Evolutionary conservation across 2,113 vertebrate genomes (phyloP), one percentile per base, ranked within the genome.

Genomic region (Phycodurus eques): DNA sequence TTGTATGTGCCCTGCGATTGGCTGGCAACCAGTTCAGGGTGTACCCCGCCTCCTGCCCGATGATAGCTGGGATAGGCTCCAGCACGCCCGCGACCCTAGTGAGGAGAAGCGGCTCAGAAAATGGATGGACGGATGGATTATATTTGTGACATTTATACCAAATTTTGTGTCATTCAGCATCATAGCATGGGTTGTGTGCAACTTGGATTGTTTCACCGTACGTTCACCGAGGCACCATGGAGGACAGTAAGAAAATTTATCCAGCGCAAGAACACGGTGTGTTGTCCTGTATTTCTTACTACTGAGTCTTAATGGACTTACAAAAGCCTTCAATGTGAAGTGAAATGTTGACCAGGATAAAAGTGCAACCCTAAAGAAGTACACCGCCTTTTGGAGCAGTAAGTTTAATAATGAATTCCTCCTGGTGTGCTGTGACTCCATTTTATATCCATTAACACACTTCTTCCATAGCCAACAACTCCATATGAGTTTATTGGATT

Each of bases 401-500:
- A 83, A 71, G 62, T 70, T 70, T 83, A 88, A 82, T 87, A 89
- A 91, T 88, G 46, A 84, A 90, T 89, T 82, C 81, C 82, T 86
- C 72, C 68, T 47, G 17, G 80, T 86, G 81, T 77, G 74, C 75
- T 83, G 75, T 84, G 80, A 88, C 84, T 93, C 80, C 83, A 89
- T 92, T 91, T 91, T 79, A 92, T 87, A 87, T 83, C 88, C 89
- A 92, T 92, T 92, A 91, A 90, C 83, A 81, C 70, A 80, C 83
- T 88, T 80, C 77, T 82, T 81, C 84, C 67, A 22, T 80, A 87
- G 87, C 85, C 85, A 83, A 80, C 85, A 85, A 88, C 84, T 91
- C 83, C 80, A 88, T 92, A 90, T 91, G 84, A 90, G 86, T 90
- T 88, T 89, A 92, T 86, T 92, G 91, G 76, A 92, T 92, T 90